Base-by-base conservation (phyloP, 2,797 vertebrate species). In the Rhinatrema bivittatum region DNA sequence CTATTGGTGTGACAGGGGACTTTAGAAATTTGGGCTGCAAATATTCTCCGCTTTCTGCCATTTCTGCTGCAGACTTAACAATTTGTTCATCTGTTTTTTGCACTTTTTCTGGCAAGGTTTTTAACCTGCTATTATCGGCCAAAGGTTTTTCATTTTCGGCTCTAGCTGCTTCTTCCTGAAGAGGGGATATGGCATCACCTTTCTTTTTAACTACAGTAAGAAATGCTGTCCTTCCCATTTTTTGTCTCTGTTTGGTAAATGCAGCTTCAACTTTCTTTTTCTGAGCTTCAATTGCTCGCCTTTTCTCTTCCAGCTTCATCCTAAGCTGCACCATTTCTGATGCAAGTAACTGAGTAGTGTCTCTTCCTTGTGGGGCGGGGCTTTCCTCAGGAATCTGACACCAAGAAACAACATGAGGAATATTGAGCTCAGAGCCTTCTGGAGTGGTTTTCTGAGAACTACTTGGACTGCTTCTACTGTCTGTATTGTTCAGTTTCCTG, bases 261-360 rank as follows among this genome's bases (percentile, higher is more conserved):
- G 92, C 94, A 2, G 94, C 95, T 60, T 99, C 96, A 44, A 99
- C 90, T 62, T 97, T 97, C 74, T 91, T 97, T 61, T 98, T 98
- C 72, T 99, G 95, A 8, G 96, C 93, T 70, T 99, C 96, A 12
- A 99, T 99, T 6, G 96, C 95, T 50, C 94, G 80, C 5, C 96
- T 86, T 60, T 98, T 99, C 60, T 98, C 95, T 59, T 99, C 96
- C 10, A 99, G 72, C 24, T 93, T 89, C 90, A 99, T 96, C 55
- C 89, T 85, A 29, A 99, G 80, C 36, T 98, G 87, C 1, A 95
- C 91, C 90, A 99, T 93, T 76, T 98, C 96, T 2, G 91, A 93
- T 17, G 95, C 94, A 81, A 98, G 84, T 49, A 91, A 82, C 52
- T 98, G 95, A 3, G 93, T 90, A 0, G 90, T 90, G 56, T 98